Evolutionary conservation across 2,113 vertebrate species (phyloP), one percentile per base, ranked within the genome.

Genomic region (Leptodactylus fuscus): DNA sequence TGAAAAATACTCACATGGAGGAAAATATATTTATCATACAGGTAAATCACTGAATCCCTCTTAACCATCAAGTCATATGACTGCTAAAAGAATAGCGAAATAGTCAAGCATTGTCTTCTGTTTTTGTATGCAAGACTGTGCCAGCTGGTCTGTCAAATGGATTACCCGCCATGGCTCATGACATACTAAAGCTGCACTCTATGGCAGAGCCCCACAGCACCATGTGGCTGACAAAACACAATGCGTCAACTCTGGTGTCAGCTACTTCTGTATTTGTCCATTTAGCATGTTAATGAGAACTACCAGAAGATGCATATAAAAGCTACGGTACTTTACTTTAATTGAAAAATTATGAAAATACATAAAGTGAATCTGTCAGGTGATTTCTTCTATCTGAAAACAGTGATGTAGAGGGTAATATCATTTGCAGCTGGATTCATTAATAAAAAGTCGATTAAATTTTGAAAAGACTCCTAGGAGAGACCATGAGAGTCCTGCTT

Each of bases 141-240:
- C 24, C 58, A 62, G 58, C 58, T 65, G 60, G 60, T 29, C 27
- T 65, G 60, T 65, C 5, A 65, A 65, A 65, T 65, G 60, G 20
- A 65, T 65, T 65, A 65, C 29, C 27, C 32, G 29, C 60, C 27
- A 65, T 27, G n/a, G 55, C 27, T 60, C 60, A 65, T 5, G 20
- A 34, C 60, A 65, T 16, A n/a, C n/a, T n/a, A n/a, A n/a, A 32
- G 60, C 60, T 32, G 60, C 0, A 5, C 60, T 65, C 13, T 18
- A 65, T 65, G 24, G 24, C 58, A 62, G 53, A 55, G 24, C 27
- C 58, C 24, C 58, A 62, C 24, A 29, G 58, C 24, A 62, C 58
- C 58, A 62, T 27, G 24, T 62, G 58, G 58, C 24, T 29, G 58
- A 62, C 58, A 62, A 62, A 24, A 62, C 58, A 62, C 10, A 58